Evolutionary conservation across 2,797 vertebrate genomes (phyloP), one percentile per base, ranked within the genome.

Genomic region (Lepus oiostolus): DNA sequence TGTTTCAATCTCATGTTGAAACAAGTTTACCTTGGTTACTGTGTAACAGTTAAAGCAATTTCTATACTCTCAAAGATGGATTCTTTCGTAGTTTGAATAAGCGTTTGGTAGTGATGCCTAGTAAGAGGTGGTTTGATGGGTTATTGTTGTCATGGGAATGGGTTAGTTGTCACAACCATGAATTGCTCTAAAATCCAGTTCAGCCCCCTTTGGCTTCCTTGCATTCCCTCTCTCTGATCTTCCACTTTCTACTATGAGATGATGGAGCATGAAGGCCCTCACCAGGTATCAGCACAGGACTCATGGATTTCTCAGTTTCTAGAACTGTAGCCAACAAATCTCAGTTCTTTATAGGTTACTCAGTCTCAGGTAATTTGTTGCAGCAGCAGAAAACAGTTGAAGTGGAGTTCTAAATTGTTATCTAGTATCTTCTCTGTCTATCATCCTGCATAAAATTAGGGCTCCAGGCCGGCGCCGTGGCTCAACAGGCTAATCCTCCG

Each of bases 1-100:
- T 88, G 86, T 63, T 95, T 94, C 47, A 35, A 12, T 82, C 7
- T 60, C n/a, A 4, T 19, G 19, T 84, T 74, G 86, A 13, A 71
- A 22, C n/a, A 10, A 22, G 8, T 68, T 91, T 91, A 71, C 47
- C 22, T 2, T 26, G 71, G 9, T 85, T 88, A 63, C 47, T 88
- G 4, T 93, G 12, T 77, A 79, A 92, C 70, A 79, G 11, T 2
- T 79, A 65, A 87, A 85, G 74, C 67, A 17, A 19, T 67, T 75
- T 60, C 5, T 26, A 3, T 71, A 1, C 54, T 90, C 32, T 88
- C n/a, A 50, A 70, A 42, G 19, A 28, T 74, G 17, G 47, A 13
- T 83, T 96, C 38, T 88, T 32, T 16, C 75, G 16, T 35, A 30
- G 32, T 54, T 67, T 74, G 35, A 81, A 12, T 60, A 30, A 42